These are phyloP conservation scores for Antrozous pallidus DNA, from an alignment of 2,797 vertebrate species.

Conservation along the genomic window DNA sequence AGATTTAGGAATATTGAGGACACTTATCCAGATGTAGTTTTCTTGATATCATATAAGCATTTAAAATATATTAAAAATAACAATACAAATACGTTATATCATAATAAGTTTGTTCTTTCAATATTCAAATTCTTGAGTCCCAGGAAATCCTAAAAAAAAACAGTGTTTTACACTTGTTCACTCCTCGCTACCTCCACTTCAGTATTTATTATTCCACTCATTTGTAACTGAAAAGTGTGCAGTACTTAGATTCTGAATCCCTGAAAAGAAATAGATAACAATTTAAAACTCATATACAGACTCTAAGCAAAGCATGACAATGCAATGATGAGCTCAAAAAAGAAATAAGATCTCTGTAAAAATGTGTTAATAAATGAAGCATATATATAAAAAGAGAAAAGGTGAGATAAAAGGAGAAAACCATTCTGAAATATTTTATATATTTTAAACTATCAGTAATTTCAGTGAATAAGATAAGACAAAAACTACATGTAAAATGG, in stretches of 20 bases:
- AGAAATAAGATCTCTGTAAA: conserved; percentile 41
- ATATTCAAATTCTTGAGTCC: background rate
- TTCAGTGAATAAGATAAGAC: background rate
- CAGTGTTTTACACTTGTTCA: background rate
- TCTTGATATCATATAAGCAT: background rate
- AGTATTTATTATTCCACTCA: background rate
- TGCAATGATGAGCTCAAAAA: conserved; percentile 42
- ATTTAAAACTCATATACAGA: conserved; percentile 31
- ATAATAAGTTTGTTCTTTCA: background rate
- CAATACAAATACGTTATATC: background rate
- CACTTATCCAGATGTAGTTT: background rate
- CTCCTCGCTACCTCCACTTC: background rate
- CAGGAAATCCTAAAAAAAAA: background rate
- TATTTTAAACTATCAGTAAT: background rate
- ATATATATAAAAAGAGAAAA: conserved; percentile 23
- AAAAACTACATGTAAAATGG: conserved; percentile 29
- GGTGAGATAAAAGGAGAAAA: conserved; percentile 5
- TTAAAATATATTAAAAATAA: background rate
- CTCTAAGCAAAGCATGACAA: background rate
- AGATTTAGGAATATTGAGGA: background rate
- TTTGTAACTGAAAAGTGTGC: background rate
- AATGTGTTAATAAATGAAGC: conserved; percentile 52
- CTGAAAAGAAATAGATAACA: conserved; percentile 42
- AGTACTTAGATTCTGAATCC: background rate
- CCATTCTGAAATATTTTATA: background rate